A percentile compares a stretch with the other conserved stretches of the same genome.
Evolutionary conservation across 1,140 invertebrate species (phyloP).

Genomic region (Dreissena rostriformis): DNA sequence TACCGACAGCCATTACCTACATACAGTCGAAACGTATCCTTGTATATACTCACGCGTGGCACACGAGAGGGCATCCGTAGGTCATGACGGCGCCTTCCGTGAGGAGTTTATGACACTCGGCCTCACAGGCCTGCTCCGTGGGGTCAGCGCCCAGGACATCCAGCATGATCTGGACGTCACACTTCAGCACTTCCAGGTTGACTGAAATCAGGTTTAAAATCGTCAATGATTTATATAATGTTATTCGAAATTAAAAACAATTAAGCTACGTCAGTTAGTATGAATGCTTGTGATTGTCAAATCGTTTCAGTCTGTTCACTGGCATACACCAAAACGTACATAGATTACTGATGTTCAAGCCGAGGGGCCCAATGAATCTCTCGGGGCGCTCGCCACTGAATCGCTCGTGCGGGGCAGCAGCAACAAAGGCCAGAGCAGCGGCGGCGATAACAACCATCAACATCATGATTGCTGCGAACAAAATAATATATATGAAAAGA

Average conservation of each 20-base stretch:
- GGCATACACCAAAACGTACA: too few species aligned
- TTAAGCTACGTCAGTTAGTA: not conserved
- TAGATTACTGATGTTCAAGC: too few species aligned
- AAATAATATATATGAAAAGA: too few species aligned
- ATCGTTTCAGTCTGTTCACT: not conserved
- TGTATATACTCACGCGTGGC: conserved; percentile 21
- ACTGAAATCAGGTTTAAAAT: conserved; percentile 1
- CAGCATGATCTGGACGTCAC: conserved; percentile 31
- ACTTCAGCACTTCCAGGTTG: conserved; percentile 35
- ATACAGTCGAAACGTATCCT: not conserved
- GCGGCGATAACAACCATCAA: too few species aligned
- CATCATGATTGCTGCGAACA: too few species aligned
- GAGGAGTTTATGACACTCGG: conserved; percentile 24
- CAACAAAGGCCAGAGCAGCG: too few species aligned
- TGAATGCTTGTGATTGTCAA: not conserved
- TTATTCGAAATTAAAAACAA: not conserved
- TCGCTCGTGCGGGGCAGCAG: too few species aligned
- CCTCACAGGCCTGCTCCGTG: conserved; percentile 24
- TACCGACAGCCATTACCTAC: too few species aligned
- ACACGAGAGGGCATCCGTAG: conserved; percentile 38
- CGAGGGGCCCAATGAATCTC: too few species aligned
- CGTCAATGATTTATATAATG: not conserved
- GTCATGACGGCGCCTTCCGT: conserved; percentile 1
- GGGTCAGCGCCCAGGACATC: conserved; percentile 37
- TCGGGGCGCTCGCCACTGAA: too few species aligned